These are phyloP conservation scores for Agapostemon virescens DNA, from an alignment of 2,888 invertebrate genomes.

Conservation along the genomic window DNA sequence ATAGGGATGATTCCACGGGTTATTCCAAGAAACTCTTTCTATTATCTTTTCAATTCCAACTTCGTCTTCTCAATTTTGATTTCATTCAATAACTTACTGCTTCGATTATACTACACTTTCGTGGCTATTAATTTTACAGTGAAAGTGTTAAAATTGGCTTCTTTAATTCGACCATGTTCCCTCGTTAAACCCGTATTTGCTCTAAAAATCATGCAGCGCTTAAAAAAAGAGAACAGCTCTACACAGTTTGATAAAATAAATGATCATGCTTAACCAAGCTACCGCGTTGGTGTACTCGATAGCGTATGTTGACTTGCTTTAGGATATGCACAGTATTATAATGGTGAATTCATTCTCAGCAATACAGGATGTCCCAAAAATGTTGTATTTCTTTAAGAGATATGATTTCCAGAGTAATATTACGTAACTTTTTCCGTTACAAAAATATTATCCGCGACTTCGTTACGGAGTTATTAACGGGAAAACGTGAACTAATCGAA, in stretches of 20 bases:
- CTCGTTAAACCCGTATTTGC: background rate
- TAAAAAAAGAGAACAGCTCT: background rate
- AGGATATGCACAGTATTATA: slow-evolving; percentile 38
- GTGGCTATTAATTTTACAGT: too few species aligned
- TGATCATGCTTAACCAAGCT: background rate
- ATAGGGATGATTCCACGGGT: too few species aligned
- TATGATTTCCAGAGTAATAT: background rate
- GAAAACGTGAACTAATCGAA: too few species aligned
- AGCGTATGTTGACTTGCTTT: slow-evolving; percentile 13
- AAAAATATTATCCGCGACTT: background rate
- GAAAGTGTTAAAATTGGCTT: background rate
- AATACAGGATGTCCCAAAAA: background rate
- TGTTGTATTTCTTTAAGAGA: background rate
- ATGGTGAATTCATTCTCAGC: background rate
- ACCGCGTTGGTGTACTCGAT: background rate
- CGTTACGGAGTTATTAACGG: too few species aligned
- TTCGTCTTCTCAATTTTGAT: too few species aligned
- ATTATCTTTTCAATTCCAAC: too few species aligned
- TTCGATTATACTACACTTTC: too few species aligned
- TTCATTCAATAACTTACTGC: too few species aligned
- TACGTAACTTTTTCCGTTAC: background rate
- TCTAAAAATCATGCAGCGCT: background rate
- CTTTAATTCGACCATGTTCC: background rate
- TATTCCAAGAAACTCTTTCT: too few species aligned
- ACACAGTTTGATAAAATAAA: background rate